Conservation (phyloP, 2,888 invertebrate species). For the Tetragonisca angustula region DNA sequence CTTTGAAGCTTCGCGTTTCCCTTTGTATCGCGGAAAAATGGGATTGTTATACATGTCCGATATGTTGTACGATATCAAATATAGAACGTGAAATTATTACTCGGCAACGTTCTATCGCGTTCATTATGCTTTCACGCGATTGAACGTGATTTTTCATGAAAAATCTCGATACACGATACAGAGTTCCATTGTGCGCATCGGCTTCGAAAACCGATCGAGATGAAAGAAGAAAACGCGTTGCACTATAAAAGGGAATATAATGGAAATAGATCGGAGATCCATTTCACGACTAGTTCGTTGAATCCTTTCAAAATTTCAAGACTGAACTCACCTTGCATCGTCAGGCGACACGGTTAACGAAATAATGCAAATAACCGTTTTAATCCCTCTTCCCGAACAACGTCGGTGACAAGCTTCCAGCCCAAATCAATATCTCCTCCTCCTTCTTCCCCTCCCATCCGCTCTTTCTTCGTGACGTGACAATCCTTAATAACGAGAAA, state of each 20-base stretch:
- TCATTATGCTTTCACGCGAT: too few relatives aligned
- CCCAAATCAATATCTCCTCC: neutral
- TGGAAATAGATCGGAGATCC: neutral
- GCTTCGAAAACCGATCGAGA: too few relatives aligned
- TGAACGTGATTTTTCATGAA: too few relatives aligned
- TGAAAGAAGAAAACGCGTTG: neutral
- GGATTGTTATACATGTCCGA: too few relatives aligned
- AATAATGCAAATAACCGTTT: neutral
- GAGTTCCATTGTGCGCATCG: too few relatives aligned
- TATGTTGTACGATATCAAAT: too few relatives aligned
- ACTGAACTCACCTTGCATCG: neutral
- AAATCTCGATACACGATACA: too few relatives aligned
- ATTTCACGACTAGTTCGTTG: neutral
- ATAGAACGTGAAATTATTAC: too few relatives aligned
- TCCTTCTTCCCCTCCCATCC: neutral
- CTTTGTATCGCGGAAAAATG: too few relatives aligned
- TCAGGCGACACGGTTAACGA: neutral
- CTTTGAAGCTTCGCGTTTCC: too few relatives aligned
- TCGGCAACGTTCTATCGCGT: too few relatives aligned
- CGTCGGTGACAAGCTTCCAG: neutral
- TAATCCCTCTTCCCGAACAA: neutral
- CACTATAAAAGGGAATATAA: neutral
- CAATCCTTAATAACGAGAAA: constrained; percentile 2
- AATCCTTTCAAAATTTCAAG: neutral
- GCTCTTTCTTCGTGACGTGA: neutral